Conservation (phyloP, 2,797 vertebrate genomes). For the Microctenopoma lineatum region DNA sequence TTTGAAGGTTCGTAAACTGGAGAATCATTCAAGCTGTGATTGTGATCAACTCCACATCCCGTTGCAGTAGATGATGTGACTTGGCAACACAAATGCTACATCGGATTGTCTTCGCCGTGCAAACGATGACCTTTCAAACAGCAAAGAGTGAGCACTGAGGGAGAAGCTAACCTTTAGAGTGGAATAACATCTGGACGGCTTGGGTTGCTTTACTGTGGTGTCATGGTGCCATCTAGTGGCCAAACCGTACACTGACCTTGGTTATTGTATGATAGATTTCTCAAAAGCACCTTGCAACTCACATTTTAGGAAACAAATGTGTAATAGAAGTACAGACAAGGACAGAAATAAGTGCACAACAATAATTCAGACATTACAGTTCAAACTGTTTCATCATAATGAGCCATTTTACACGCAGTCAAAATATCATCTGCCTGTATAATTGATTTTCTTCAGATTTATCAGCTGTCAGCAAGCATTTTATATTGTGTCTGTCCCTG, state of each 20-base stretch:
- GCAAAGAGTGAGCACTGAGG: conserved; percentile 57
- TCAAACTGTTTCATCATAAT: conserved; percentile 11
- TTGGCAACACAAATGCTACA: conserved; percentile 62
- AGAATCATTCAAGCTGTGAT: conserved; percentile 46
- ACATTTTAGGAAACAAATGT: neutral
- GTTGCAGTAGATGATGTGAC: conserved; percentile 45
- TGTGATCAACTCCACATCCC: conserved; percentile 34
- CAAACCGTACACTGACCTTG: neutral
- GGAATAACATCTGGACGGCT: conserved; percentile 61
- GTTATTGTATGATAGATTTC: neutral
- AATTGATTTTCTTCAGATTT: conserved; percentile 52
- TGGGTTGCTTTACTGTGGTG: conserved; percentile 32
- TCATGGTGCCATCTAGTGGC: conserved; percentile 76
- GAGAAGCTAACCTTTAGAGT: conserved; percentile 67
- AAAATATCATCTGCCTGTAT: conserved; percentile 33
- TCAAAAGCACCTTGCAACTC: conserved; percentile 1
- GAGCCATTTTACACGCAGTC: conserved; percentile 10
- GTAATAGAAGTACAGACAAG: neutral
- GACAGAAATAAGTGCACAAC: neutral
- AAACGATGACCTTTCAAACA: conserved; percentile 71
- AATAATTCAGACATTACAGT: neutral
- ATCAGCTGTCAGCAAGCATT: conserved; percentile 52
- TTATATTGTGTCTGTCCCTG: conserved; percentile 32
- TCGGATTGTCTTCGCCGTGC: conserved; percentile 63
- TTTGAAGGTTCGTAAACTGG: conserved; percentile 18